These are phyloP conservation scores for Cyphomyrmex costatus DNA, from an alignment of 1,140 invertebrate species.

Conservation along the genomic window DNA sequence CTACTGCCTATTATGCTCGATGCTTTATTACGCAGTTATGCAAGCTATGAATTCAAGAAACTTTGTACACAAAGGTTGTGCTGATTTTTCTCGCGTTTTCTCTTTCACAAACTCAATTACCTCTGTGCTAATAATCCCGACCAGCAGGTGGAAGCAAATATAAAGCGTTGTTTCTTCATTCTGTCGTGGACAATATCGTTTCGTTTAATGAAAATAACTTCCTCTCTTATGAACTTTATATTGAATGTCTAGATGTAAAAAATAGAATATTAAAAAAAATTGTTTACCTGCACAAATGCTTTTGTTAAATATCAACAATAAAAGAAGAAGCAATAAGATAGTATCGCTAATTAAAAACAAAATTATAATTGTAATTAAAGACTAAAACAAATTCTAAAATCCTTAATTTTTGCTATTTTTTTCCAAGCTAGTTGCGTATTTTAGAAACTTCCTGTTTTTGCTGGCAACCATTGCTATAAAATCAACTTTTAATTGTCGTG, in stretches of 20 bases:
- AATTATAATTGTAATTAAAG: neutral
- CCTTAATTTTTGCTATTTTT: neutral
- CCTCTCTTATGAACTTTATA: neutral
- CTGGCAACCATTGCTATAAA: neutral
- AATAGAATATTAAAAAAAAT: neutral
- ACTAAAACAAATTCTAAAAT: neutral
- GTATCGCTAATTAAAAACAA: neutral
- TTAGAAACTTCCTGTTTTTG: neutral
- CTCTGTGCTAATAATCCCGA: slow-evolving; percentile 43
- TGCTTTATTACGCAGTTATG: slow-evolving; percentile 5
- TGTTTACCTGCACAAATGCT: neutral
- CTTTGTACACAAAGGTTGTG: slow-evolving; percentile 24
- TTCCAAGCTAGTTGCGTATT: neutral
- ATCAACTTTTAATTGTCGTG: neutral
- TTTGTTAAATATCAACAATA: neutral
- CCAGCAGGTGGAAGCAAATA: slow-evolving; percentile 46
- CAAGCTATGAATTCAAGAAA: neutral
- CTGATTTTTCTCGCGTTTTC: slow-evolving; percentile 41
- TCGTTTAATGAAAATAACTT: slow-evolving; percentile 39
- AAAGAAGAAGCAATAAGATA: neutral
- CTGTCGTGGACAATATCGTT: slow-evolving; percentile 26
- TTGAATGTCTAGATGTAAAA: neutral
- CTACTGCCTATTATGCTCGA: neutral
- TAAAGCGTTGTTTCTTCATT: slow-evolving; percentile 55
- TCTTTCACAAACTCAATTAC: slow-evolving; percentile 51